Percentiles rank a stretch among this genome's conserved stretches.
Evolutionary conservation across 2,113 vertebrate genomes (phyloP).

Genomic region (Zosterops borbonicus): DNA sequence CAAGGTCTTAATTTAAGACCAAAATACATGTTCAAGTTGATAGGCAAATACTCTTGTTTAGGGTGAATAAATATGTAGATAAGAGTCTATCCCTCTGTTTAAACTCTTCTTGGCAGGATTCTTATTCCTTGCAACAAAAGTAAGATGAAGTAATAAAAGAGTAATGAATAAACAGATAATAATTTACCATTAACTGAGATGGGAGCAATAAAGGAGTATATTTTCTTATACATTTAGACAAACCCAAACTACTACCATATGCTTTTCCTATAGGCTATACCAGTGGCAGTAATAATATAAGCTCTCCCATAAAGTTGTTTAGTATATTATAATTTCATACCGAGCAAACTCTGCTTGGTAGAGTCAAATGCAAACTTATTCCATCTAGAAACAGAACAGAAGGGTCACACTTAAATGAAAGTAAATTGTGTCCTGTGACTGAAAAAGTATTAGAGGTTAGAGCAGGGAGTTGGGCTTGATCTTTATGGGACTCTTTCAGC

Average conservation of each 20-base stretch:
- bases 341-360: neutral
- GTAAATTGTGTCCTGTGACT: neutral
- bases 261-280: neutral
- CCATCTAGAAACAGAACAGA: neutral
- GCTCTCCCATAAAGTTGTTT: neutral
- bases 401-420: neutral
- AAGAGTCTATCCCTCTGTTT: neutral
- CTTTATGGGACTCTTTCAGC: neutral
- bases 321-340: neutral
- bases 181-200: neutral
- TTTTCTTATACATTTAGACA: neutral
- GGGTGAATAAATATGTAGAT: neutral
- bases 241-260: neutral
- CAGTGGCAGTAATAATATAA: neutral
- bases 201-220: neutral
- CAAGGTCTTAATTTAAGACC: neutral
- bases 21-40: neutral
- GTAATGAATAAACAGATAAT: neutral
- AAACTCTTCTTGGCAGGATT: neutral
- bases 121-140: neutral
- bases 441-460: neutral
- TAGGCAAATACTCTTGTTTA: neutral
- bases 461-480: neutral
- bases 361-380: neutral
- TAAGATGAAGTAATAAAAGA: neutral